Evolutionary conservation across 2,797 vertebrate species (phyloP).

Genomic region (Liparis tanakae): DNA sequence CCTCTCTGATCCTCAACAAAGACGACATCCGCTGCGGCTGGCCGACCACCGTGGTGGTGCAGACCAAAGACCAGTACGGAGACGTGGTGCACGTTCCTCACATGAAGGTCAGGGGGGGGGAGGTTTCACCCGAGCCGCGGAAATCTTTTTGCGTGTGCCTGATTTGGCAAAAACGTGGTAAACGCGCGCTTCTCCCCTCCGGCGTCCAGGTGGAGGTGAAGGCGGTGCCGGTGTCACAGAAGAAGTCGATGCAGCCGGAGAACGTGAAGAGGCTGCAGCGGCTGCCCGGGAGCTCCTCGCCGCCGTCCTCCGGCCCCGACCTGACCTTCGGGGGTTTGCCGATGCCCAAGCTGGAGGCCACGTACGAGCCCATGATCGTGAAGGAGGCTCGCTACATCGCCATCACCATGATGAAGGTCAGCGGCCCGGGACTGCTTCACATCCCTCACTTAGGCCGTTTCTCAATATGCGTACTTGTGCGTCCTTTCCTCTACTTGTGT

Average conservation of each 20-base stretch:
- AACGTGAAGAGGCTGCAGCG: slow-evolving; percentile 91
- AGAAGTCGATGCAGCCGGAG: slow-evolving; percentile 95
- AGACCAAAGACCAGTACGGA: slow-evolving; percentile 99
- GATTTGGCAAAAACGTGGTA: neutral
- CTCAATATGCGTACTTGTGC: too few relatives aligned
- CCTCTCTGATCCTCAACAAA: slow-evolving; percentile 96
- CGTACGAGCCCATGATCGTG: slow-evolving; percentile 98
- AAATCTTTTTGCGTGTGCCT: neutral
- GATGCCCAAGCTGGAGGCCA: slow-evolving; percentile 95
- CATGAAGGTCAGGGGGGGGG: slow-evolving; percentile 90
- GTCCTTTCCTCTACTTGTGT: too few relatives aligned
- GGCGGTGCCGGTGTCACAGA: slow-evolving; percentile 98
- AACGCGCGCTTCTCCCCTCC: neutral
- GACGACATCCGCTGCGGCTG: slow-evolving; percentile 98
- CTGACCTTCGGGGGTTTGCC: slow-evolving; percentile 95
- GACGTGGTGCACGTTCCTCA: slow-evolving; percentile 98
- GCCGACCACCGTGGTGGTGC: slow-evolving; percentile 96
- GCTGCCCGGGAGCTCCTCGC: slow-evolving; percentile 89
- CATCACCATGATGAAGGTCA: slow-evolving; percentile 99
- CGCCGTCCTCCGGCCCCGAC: slow-evolving; percentile 84
- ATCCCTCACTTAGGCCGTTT: too few relatives aligned
- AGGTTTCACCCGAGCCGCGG: neutral
- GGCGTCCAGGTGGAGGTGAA: slow-evolving; percentile 95
- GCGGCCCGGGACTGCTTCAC: neutral
- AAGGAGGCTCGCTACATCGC: slow-evolving; percentile 99